Percentiles rank a stretch among this genome's conserved stretches.
Evolutionary conservation across 1,140 invertebrate genomes (phyloP).

Genomic region (Drosophila seguyi): DNA sequence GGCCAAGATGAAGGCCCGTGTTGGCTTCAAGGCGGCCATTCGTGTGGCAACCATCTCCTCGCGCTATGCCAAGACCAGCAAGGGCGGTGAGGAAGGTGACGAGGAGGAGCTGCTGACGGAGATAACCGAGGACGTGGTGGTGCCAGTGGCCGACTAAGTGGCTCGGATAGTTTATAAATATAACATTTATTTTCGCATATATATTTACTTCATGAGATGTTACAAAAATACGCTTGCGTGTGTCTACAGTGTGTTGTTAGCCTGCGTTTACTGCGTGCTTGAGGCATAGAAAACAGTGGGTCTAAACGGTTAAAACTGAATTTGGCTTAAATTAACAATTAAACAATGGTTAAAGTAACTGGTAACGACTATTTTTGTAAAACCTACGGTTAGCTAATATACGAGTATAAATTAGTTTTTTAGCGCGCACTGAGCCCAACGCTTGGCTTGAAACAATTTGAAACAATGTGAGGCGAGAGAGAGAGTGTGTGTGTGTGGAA

Average conservation of each 20-base stretch:
- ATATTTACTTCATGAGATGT: conserved; percentile 70
- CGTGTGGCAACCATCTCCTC: conserved; percentile 81
- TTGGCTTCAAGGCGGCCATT: conserved; percentile 89
- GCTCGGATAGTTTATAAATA: conserved; percentile 72
- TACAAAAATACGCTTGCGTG: conserved; percentile 69
- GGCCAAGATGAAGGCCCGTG: conserved; percentile 88
- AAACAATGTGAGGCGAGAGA: conserved; percentile 36
- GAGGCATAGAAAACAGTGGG: conserved; percentile 25
- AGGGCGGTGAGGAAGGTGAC: conserved; percentile 53
- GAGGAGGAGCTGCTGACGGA: conserved; percentile 75
- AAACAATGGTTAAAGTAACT: conserved; percentile 64
- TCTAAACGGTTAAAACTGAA: conserved; percentile 49
- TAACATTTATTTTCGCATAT: conserved; percentile 73
- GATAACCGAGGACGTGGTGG: conserved; percentile 69
- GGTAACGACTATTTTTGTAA: conserved; percentile 50
- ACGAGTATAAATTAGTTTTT: conserved; percentile 58
- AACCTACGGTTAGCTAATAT: conserved; percentile 48
- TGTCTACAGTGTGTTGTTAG: conserved; percentile 34
- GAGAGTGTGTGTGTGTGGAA: conserved; percentile 3
- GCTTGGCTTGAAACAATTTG: conserved; percentile 53
- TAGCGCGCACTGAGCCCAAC: conserved; percentile 52
- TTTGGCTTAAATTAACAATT: conserved; percentile 68
- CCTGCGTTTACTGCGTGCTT: conserved; percentile 32
- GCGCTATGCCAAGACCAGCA: conserved; percentile 64
- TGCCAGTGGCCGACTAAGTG: conserved; percentile 57